Evolutionary conservation across 2,797 vertebrate species (phyloP).

Genomic region (Gymnoscopelus microlampas): DNA sequence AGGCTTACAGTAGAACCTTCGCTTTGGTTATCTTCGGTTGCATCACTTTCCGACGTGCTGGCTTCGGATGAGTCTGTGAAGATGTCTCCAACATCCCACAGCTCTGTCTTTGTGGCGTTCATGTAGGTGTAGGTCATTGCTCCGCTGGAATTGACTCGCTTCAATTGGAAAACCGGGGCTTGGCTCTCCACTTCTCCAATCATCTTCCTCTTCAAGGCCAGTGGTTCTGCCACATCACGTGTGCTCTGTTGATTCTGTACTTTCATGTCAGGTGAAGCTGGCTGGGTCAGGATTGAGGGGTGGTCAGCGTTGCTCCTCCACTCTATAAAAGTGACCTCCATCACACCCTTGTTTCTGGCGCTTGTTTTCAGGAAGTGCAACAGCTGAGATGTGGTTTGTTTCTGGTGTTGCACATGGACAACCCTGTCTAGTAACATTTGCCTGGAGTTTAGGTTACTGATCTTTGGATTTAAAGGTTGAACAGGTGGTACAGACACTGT

Average conservation of each 20-base stretch:
- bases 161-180: constrained; percentile 67
- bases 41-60: constrained; percentile 7
- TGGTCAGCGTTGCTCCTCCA: constrained; percentile 6
- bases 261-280: constrained; percentile 19
- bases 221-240: constrained; percentile 10
- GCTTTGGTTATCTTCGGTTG: not conserved
- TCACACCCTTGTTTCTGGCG: constrained; percentile 41
- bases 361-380: constrained; percentile 70
- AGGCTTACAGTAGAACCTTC: constrained; percentile 4
- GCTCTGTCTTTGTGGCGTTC: constrained; percentile 76
- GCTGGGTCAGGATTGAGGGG: constrained; percentile 6
- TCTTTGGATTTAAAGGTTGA: constrained; percentile 33
- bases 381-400: constrained; percentile 79
- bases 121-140: constrained; percentile 68
- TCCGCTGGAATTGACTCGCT: constrained; percentile 49
- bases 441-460: constrained; percentile 26
- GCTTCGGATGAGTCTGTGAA: constrained; percentile 22
- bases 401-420: constrained; percentile 71
- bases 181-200: constrained; percentile 35
- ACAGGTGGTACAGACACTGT: constrained; percentile 34
- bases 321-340: constrained; percentile 39
- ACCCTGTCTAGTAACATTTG: constrained; percentile 22
- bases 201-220: constrained; percentile 12
- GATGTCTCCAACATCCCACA: constrained; percentile 80
- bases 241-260: constrained; percentile 29